These are phyloP conservation scores for Zophobas morio DNA, from an alignment of 1,140 invertebrate genomes.

Conservation along the genomic window DNA sequence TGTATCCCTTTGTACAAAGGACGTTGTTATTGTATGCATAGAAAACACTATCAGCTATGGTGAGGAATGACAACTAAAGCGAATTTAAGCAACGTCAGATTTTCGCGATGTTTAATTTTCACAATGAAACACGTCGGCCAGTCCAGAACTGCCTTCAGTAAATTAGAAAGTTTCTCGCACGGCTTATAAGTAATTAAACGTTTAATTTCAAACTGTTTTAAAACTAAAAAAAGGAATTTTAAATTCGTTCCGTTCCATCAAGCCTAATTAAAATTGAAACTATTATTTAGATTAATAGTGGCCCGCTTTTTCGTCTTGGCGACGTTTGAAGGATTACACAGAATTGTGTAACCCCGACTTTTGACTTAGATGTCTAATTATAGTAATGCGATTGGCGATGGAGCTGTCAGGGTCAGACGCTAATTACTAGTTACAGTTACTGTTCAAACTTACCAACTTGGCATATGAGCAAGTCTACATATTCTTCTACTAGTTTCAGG, in stretches of 20 bases:
- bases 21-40: neutral
- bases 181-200: conserved; percentile 33
- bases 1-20: neutral
- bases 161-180: conserved; percentile 25
- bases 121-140: conserved; percentile 7
- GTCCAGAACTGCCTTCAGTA: neutral
- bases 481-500: conserved; percentile 4
- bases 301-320: neutral
- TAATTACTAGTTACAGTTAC: conserved; percentile 22
- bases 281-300: neutral
- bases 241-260: neutral
- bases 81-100: neutral
- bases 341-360: neutral
- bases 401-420: conserved; percentile 21
- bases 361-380: neutral
- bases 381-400: conserved; percentile 10
- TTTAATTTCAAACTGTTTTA: conserved; percentile 32
- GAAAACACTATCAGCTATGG: neutral
- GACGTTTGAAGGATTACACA: neutral
- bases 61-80: neutral
- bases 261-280: neutral
- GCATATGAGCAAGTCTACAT: conserved; percentile 31
- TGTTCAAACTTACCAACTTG: conserved; percentile 17
- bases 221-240: conserved; percentile 14
- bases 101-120: conserved; percentile 20